Percentiles rank a stretch among this genome's conserved stretches.
These are phyloP conservation scores for Phyllotreta cruciferae DNA, from an alignment of 2,888 invertebrate genomes.

Conservation along the genomic window DNA sequence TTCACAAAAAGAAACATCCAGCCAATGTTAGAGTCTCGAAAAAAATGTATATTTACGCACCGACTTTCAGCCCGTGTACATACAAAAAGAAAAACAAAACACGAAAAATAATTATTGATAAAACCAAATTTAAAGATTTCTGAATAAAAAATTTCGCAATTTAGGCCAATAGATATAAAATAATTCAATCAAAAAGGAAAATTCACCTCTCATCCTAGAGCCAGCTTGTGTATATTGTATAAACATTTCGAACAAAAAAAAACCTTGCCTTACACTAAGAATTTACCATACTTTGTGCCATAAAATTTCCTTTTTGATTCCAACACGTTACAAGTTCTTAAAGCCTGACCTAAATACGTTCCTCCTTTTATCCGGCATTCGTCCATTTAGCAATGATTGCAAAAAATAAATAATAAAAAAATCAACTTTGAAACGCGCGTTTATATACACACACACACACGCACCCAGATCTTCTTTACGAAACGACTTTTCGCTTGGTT, in stretches of 20 bases:
- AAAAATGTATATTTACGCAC: conserved; percentile 11
- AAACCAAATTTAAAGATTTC: conserved; percentile 2
- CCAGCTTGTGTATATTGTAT: too few species aligned
- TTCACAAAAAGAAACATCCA: conserved; percentile 21
- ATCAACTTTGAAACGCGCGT: conserved; percentile 30
- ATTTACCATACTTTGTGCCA: neutral
- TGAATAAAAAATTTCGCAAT: neutral
- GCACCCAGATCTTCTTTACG: neutral
- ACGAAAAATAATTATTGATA: conserved; percentile 5
- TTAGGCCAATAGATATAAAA: too few species aligned
- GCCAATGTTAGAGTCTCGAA: conserved; percentile 18
- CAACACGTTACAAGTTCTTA: neutral
- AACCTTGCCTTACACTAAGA: too few species aligned
- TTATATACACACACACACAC: conserved; percentile 34
- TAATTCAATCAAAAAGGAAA: too few species aligned
- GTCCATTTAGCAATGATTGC: neutral
- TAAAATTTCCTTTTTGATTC: neutral
- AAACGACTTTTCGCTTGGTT: conserved; percentile 7
- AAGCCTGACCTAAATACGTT: neutral
- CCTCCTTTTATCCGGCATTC: neutral
- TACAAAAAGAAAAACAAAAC: conserved; percentile 11
- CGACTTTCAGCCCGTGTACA: conserved; percentile 14
- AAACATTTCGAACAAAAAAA: too few species aligned
- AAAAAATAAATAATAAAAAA: conserved; percentile 24
- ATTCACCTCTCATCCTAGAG: too few species aligned